Evolutionary conservation across 2,888 invertebrate genomes (phyloP).

Genomic region (Acleris emargana): DNA sequence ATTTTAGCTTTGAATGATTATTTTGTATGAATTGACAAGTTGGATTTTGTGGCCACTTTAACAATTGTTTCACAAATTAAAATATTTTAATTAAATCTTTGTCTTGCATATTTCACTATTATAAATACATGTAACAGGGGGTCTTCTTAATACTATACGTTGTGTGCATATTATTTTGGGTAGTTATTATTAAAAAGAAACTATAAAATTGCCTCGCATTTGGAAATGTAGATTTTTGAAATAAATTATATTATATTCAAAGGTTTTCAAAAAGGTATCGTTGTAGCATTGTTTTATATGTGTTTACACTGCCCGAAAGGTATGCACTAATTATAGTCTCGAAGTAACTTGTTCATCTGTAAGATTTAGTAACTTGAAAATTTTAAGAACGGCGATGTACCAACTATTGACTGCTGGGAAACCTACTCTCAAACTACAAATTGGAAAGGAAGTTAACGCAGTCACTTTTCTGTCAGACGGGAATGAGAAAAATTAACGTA

Average conservation of each 20-base stretch:
- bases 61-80: slow-evolving; percentile 50
- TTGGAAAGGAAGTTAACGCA: too few relatives aligned
- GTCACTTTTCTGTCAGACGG: too few relatives aligned
- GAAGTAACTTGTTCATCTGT: slow-evolving; percentile 6
- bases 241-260: slow-evolving; percentile 69
- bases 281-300: slow-evolving; percentile 72
- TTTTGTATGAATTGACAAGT: slow-evolving; percentile 67
- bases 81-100: slow-evolving; percentile 46
- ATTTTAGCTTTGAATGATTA: slow-evolving; percentile 73
- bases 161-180: slow-evolving; percentile 64
- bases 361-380: not conserved
- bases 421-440: too few relatives aligned
- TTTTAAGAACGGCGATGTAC: slow-evolving; percentile 3
- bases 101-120: slow-evolving; percentile 47
- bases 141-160: slow-evolving; percentile 58
- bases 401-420: too few relatives aligned
- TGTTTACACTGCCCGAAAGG: slow-evolving; percentile 60
- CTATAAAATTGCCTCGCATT: slow-evolving; percentile 83
- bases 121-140: slow-evolving; percentile 74
- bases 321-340: slow-evolving; percentile 55
- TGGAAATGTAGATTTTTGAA: slow-evolving; percentile 82
- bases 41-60: slow-evolving; percentile 77
- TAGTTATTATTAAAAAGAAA: slow-evolving; percentile 59
- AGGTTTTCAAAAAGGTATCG: slow-evolving; percentile 76
- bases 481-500: too few relatives aligned